A percentile compares a stretch with the other conserved stretches of the same genome.
Evolutionary conservation across 2,888 invertebrate species (phyloP).

Genomic region (Drosophila anomalata): DNA sequence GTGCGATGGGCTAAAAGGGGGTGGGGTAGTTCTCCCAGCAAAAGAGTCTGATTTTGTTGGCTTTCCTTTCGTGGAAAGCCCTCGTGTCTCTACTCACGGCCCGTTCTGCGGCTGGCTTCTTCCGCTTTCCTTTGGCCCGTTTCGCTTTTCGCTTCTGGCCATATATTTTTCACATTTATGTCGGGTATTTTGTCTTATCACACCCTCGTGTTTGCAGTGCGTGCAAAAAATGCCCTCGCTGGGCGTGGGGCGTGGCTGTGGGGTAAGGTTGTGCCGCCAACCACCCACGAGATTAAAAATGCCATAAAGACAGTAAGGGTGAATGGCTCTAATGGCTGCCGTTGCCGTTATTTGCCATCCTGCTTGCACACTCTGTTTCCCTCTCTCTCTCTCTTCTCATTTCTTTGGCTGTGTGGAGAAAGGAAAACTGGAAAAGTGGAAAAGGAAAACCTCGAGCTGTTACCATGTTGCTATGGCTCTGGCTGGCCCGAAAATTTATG

Average conservation of each 20-base stretch:
- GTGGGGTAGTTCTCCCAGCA: neutral
- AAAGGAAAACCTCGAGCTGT: slow-evolving; percentile 34
- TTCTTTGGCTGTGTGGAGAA: slow-evolving; percentile 19
- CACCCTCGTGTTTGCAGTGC: slow-evolving; percentile 79
- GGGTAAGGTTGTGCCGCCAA: slow-evolving; percentile 49
- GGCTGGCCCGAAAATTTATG: slow-evolving; percentile 19
- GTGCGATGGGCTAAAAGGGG: slow-evolving; percentile 13
- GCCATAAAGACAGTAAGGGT: slow-evolving; percentile 83
- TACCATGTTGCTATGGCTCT: slow-evolving; percentile 44
- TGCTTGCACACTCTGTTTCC: slow-evolving; percentile 5
- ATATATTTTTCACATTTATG: slow-evolving; percentile 83
- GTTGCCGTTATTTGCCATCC: slow-evolving; percentile 56
- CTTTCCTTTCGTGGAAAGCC: slow-evolving; percentile 37
- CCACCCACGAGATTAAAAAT: slow-evolving; percentile 83
- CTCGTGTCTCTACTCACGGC: slow-evolving; percentile 9
- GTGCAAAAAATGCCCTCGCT: slow-evolving; percentile 68
- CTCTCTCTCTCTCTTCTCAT: slow-evolving; percentile 1
- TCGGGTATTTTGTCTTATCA: slow-evolving; percentile 82
- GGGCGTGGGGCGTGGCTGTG: slow-evolving; percentile 26
- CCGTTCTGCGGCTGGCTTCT: slow-evolving; percentile 43
- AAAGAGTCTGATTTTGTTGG: slow-evolving; percentile 49
- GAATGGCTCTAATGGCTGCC: slow-evolving; percentile 79
- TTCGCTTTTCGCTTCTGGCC: slow-evolving; percentile 72
- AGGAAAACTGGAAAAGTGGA: slow-evolving; percentile 6
- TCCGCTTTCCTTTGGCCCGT: slow-evolving; percentile 62